These are phyloP conservation scores for Rhinogobius similis DNA, from an alignment of 2,113 vertebrate genomes.

Conservation along the genomic window DNA sequence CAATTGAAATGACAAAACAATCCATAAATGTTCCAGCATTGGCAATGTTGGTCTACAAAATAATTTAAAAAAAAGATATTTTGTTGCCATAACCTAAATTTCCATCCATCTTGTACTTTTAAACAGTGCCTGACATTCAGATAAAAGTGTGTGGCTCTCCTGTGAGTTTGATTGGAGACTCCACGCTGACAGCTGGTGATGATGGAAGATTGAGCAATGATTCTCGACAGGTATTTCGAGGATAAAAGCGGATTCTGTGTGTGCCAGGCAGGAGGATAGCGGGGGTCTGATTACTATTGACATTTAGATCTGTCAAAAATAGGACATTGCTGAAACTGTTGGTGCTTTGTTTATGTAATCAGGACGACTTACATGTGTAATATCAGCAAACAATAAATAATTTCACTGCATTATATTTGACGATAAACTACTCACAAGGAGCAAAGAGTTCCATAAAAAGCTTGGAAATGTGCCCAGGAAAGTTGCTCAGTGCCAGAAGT, in stretches of 20 bases:
- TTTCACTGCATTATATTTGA: background rate
- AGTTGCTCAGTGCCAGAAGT: background rate
- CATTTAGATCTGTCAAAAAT: conserved; percentile 2
- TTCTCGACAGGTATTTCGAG: background rate
- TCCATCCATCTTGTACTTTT: background rate
- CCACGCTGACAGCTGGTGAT: conserved; percentile 2
- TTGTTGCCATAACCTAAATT: no score
- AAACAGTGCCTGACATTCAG: background rate
- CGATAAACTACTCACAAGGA: background rate
- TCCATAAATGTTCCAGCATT: no score
- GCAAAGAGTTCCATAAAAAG: background rate
- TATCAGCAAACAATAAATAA: background rate
- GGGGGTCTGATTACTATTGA: conserved; percentile 26
- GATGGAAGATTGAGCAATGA: conserved; percentile 6
- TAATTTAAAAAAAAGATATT: no score
- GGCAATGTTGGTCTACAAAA: no score
- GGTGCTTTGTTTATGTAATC: background rate
- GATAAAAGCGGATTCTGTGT: conserved; percentile 18
- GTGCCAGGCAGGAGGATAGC: conserved; percentile 10
- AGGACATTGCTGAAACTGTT: background rate
- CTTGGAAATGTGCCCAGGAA: conserved; percentile 1
- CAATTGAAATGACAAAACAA: no score
- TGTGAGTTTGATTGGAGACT: conserved; percentile 11
- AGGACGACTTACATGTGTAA: background rate
- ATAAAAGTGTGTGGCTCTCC: background rate